phyloP scores from a whole-genome alignment of 2,888 invertebrate species.

The Buathra laborator region DNA sequence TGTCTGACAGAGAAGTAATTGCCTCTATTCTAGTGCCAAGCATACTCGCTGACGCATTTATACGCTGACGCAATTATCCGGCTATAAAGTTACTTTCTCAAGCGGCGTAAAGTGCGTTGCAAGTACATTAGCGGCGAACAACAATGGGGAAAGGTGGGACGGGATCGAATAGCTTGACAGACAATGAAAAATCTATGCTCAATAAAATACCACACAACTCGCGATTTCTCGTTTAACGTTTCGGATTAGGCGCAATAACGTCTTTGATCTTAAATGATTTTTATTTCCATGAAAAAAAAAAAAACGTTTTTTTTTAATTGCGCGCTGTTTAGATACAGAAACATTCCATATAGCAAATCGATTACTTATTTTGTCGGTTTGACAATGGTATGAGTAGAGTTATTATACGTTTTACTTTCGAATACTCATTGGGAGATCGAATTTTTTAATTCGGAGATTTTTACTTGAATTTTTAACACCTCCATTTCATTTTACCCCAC shows the following conservation, averaged over 20 bases:
- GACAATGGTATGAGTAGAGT: too few relatives aligned
- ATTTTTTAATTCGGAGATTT: neutral
- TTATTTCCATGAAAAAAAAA: neutral
- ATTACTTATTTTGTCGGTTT: too few relatives aligned
- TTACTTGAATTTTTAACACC: neutral
- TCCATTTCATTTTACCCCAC: neutral
- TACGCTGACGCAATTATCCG: conserved; percentile 16
- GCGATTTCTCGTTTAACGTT: neutral
- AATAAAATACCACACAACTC: neutral
- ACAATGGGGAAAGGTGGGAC: conserved; percentile 27
- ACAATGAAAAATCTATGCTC: neutral
- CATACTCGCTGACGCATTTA: conserved; percentile 16
- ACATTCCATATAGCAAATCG: too few relatives aligned
- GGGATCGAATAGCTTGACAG: neutral
- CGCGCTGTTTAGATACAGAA: too few relatives aligned
- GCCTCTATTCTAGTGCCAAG: conserved; percentile 5
- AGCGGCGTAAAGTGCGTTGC: conserved; percentile 21
- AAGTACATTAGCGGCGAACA: conserved; percentile 3
- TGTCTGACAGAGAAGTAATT: conserved; percentile 26
- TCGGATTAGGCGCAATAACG: neutral
- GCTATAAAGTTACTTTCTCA: conserved; percentile 19
- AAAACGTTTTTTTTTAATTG: neutral
- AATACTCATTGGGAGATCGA: neutral
- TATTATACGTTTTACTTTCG: too few relatives aligned
- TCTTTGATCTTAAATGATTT: neutral